A percentile compares a stretch with the other conserved stretches of the same genome.
Conservation (phyloP, 2,113 vertebrate species). For the Planiliza haematocheilus region DNA sequence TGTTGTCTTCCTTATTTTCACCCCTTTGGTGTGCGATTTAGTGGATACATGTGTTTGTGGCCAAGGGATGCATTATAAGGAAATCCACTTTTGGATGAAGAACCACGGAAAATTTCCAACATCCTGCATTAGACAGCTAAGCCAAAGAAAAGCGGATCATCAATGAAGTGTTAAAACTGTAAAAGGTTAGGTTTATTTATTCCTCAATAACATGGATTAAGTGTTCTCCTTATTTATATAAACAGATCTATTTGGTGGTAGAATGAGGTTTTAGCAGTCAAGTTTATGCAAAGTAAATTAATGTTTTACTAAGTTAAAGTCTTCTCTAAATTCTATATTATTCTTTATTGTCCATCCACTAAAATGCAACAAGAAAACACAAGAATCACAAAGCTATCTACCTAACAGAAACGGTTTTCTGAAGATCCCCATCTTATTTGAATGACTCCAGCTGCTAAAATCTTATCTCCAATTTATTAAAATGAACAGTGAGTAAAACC, state of each 20-base stretch:
- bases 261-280: neutral
- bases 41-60: neutral
- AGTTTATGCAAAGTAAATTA: neutral
- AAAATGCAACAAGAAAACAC: neutral
- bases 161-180: too few relatives aligned
- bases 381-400: too few relatives aligned
- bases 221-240: too few relatives aligned
- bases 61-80: neutral
- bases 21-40: neutral
- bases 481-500: too few relatives aligned
- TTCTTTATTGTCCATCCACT: neutral
- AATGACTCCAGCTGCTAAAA: too few relatives aligned
- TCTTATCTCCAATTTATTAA: too few relatives aligned
- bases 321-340: too few relatives aligned
- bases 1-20: conserved; percentile 22
- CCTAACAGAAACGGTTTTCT: neutral
- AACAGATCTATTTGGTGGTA: too few relatives aligned
- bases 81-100: conserved; percentile 5
- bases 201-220: too few relatives aligned
- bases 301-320: neutral
- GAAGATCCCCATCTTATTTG: neutral
- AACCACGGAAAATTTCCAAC: neutral
- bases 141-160: too few relatives aligned
- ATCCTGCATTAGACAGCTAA: too few relatives aligned
- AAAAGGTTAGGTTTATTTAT: too few relatives aligned